These are phyloP conservation scores for Andrena minutula DNA, from an alignment of 2,888 invertebrate species.

Conservation along the genomic window DNA sequence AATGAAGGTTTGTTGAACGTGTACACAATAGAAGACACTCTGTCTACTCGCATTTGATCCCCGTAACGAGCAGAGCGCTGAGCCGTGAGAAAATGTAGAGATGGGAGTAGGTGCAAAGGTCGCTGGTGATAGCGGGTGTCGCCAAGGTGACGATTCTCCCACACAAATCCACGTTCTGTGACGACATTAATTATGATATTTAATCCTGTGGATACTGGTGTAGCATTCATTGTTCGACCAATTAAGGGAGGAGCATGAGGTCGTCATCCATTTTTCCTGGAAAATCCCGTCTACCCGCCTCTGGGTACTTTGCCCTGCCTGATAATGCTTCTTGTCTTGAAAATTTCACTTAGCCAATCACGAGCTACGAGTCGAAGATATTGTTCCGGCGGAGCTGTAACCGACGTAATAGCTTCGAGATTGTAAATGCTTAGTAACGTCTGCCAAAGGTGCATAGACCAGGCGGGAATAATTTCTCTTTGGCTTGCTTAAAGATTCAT, in stretches of 20 bases:
- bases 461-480: conserved; percentile 67
- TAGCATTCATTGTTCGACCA: conserved; percentile 74
- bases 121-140: conserved; percentile 69
- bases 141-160: conserved; percentile 75
- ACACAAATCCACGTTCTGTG: conserved; percentile 64
- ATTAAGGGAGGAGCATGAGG: conserved; percentile 69
- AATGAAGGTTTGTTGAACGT: conserved; percentile 68
- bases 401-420: conserved; percentile 39
- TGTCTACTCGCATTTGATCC: conserved; percentile 74
- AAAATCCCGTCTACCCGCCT: neutral
- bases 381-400: conserved; percentile 45
- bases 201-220: conserved; percentile 74
- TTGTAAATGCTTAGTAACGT: conserved; percentile 51
- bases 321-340: neutral
- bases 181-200: conserved; percentile 82
- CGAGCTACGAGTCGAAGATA: conserved; percentile 35
- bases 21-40: conserved; percentile 71
- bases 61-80: conserved; percentile 68
- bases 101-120: conserved; percentile 49
- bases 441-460: conserved; percentile 59
- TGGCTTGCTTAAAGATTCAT: conserved; percentile 52
- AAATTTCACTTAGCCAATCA: conserved; percentile 45
- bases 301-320: neutral
- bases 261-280: conserved; percentile 43
- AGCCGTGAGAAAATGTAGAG: conserved; percentile 71